Conservation (phyloP, 2,797 vertebrate genomes). For the Hydrolagus colliei region DNA sequence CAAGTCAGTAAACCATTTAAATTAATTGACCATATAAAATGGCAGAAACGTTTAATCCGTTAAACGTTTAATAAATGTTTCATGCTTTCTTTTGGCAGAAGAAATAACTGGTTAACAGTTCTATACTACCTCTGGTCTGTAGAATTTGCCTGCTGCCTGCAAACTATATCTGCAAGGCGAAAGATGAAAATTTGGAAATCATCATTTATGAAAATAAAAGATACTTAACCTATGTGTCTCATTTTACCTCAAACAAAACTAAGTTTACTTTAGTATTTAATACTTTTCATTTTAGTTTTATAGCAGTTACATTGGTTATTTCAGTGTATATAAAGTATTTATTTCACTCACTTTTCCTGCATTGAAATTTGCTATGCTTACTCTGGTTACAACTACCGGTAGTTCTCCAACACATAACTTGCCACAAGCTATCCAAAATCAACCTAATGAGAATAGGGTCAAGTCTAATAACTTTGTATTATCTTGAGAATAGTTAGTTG, state of each 20-base stretch:
- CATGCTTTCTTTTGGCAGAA: constrained; percentile 36
- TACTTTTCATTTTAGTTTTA: background rate
- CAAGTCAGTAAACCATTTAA: background rate
- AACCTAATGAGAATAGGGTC: background rate
- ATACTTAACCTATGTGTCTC: background rate
- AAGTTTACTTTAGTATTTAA: background rate
- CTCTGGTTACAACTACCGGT: no score
- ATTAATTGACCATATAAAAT: background rate
- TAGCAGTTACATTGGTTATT: background rate
- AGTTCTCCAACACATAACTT: no score
- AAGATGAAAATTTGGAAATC: background rate
- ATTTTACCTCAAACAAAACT: background rate
- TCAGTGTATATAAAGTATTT: background rate
- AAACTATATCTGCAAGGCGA: constrained; percentile 38
- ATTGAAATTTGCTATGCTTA: background rate
- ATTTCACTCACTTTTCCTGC: background rate
- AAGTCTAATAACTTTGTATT: background rate
- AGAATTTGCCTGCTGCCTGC: constrained; percentile 44
- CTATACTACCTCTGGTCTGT: background rate
- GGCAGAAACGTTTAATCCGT: constrained; percentile 29
- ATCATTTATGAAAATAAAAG: background rate
- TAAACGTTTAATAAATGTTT: no score
- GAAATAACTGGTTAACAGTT: constrained; percentile 50
- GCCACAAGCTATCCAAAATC: no score
- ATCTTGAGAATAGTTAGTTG: background rate